These are phyloP conservation scores for Globia sparganii DNA, from an alignment of 2,888 invertebrate genomes.

Conservation along the genomic window DNA sequence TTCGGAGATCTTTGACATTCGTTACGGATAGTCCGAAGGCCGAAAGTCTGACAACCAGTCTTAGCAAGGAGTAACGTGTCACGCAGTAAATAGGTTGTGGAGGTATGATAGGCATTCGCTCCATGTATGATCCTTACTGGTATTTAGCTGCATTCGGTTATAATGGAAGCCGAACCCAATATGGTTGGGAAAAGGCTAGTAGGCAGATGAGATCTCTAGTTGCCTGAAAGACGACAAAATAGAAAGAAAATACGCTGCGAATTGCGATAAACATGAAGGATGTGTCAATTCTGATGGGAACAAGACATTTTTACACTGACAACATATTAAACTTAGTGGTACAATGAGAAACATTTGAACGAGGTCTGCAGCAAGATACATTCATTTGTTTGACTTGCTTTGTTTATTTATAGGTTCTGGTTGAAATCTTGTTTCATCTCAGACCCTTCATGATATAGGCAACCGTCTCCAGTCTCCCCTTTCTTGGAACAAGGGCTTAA, in stretches of 20 bases:
- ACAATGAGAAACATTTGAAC: neutral
- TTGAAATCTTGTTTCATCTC: neutral
- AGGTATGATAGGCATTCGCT: neutral
- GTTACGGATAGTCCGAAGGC: neutral
- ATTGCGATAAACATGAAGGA: too few relatives aligned
- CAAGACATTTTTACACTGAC: neutral
- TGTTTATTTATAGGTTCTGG: constrained; percentile 3
- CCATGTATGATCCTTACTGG: neutral
- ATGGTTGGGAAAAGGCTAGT: neutral
- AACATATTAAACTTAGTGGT: neutral
- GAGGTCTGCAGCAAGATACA: neutral
- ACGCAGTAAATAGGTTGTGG: neutral
- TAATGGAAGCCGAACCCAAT: neutral
- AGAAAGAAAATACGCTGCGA: too few relatives aligned
- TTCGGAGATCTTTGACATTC: neutral
- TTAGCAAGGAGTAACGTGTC: neutral
- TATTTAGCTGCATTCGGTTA: neutral
- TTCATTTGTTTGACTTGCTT: neutral
- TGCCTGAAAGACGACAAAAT: neutral
- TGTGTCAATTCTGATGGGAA: neutral
- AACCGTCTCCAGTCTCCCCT: neutral
- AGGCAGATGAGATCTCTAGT: neutral
- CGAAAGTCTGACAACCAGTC: neutral
- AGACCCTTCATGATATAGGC: neutral
- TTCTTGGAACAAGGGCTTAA: neutral